phyloP scores from a whole-genome alignment of 2,113 vertebrate species.

The Rana temporaria region DNA sequence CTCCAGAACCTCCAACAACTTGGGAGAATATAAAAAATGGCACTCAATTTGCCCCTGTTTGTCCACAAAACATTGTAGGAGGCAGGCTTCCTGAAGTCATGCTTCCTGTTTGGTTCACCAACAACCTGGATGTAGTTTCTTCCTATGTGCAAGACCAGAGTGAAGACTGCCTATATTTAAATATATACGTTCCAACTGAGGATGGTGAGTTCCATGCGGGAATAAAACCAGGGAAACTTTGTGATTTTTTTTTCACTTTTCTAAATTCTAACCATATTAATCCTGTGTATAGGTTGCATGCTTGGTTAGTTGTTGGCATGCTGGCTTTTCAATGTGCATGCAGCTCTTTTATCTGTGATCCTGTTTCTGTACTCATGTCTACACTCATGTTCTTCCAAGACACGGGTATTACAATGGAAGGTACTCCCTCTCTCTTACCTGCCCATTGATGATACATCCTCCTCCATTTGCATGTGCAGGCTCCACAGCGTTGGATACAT shows the following conservation, averaged over 20 bases:
- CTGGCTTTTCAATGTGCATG: conserved; percentile 82
- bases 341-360: conserved; percentile 71
- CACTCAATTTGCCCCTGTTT: conserved; percentile 94
- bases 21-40: conserved; percentile 93
- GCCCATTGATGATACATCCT: conserved; percentile 85
- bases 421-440: conserved; percentile 75
- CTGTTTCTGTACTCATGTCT: conserved; percentile 65
- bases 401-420: conserved; percentile 84
- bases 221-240: conserved; percentile 64
- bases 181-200: conserved; percentile 98
- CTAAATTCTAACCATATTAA: conserved; percentile 75
- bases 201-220: conserved; percentile 93
- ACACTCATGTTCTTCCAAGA: conserved; percentile 72
- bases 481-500: conserved; percentile 78
- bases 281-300: conserved; percentile 75
- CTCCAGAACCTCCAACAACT: conserved; percentile 87
- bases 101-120: conserved; percentile 99
- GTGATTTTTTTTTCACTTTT: conserved; percentile 70
- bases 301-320: conserved; percentile 90
- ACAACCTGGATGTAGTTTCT: conserved; percentile 95
- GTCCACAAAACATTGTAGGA: conserved; percentile 96
- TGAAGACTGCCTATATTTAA: conserved; percentile 97
- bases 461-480: conserved; percentile 88
- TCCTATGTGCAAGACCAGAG: conserved; percentile 98
- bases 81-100: conserved; percentile 97